phyloP scores from a whole-genome alignment of 2,113 vertebrate species.

The Theropithecus gelada region DNA sequence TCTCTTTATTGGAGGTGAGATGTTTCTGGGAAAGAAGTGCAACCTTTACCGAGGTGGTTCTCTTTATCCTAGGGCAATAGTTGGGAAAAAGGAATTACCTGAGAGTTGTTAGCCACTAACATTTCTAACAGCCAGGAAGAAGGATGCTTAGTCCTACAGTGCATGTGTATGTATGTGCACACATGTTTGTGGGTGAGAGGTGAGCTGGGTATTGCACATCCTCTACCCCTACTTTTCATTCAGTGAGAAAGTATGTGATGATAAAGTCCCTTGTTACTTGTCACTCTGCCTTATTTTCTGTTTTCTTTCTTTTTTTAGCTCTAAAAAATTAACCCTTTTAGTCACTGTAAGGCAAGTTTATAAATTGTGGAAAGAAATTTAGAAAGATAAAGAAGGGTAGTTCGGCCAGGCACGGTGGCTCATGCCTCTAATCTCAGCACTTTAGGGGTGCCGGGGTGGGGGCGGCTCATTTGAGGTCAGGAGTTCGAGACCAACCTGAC shows the following conservation, averaged over 20 bases:
- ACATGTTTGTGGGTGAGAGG: no score
- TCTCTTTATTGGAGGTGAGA: not conserved
- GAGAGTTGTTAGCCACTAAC: not conserved
- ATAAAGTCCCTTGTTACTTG: not conserved
- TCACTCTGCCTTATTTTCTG: not conserved
- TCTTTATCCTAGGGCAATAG: not conserved
- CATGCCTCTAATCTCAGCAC: no score
- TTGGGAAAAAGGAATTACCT: not conserved
- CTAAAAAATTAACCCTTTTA: not conserved
- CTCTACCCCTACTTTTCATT: accelerated
- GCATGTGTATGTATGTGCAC: accelerated
- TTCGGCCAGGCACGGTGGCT: not conserved
- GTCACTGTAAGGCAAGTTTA: not conserved
- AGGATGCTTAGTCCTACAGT: accelerated
- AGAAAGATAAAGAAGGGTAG: not conserved
- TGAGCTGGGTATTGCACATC: accelerated
- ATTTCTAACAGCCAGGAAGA: not conserved
- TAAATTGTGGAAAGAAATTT: not conserved
- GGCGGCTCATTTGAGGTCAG: no score
- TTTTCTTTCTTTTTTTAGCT: not conserved
- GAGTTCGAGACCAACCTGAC: no score
- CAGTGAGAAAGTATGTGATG: not conserved
- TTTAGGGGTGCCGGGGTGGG: no score
- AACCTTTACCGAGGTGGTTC: not conserved
- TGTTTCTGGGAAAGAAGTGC: not conserved